Conservation (phyloP, 2,113 vertebrate species). For the Athene noctua region DNA sequence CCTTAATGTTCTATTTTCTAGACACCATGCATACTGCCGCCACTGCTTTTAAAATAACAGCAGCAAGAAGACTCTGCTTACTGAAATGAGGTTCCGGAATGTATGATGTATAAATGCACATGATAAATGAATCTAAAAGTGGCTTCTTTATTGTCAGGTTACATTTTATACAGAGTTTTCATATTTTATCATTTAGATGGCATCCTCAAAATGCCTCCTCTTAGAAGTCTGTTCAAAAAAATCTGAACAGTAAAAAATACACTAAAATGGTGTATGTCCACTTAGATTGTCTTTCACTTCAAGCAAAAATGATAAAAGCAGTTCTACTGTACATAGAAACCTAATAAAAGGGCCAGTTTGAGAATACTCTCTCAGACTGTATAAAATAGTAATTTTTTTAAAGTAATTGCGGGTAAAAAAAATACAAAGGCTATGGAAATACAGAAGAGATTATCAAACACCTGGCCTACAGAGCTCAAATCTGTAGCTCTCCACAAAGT, state of each 20-base stretch:
- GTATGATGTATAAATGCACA: not conserved
- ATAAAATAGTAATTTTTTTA: not conserved
- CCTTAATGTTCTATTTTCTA: fast-evolving
- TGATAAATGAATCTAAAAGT: not conserved
- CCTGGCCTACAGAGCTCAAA: constrained; percentile 28
- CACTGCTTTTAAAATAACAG: not conserved
- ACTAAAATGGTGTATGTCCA: not conserved
- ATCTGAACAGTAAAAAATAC: not conserved
- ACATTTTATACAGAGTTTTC: not conserved
- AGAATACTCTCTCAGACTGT: not conserved
- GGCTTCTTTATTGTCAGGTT: not conserved
- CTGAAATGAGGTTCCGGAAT: not conserved
- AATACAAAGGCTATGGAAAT: not conserved
- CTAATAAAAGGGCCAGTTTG: not conserved
- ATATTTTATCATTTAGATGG: not conserved
- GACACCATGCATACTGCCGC: not conserved
- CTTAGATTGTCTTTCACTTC: not conserved
- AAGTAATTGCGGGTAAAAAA: not conserved
- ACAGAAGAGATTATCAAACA: constrained; percentile 15
- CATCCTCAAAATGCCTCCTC: not conserved
- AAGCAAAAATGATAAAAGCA: not conserved
- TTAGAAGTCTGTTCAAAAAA: not conserved
- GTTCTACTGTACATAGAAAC: not conserved
- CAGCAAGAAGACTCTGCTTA: not conserved
- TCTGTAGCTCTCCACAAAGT: constrained; percentile 64